Base-by-base conservation (phyloP, 2,113 vertebrate species). In the Hyaena hyaena region DNA sequence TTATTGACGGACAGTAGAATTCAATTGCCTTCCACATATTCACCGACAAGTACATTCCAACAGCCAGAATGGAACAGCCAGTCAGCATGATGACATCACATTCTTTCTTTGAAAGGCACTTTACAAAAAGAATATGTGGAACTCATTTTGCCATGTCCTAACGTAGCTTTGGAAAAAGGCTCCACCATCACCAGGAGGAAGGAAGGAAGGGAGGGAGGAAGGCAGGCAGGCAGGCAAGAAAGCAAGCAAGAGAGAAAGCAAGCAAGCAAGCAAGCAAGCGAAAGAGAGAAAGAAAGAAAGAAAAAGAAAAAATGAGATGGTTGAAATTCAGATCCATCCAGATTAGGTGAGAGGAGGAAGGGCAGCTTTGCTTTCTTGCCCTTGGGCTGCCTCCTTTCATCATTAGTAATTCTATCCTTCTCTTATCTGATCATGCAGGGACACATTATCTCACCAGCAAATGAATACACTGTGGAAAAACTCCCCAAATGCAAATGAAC, bases 261-360 rank as follows among this genome's bases (percentile, higher is more conserved):
- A 39, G 39, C 3, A 39, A 39, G 39, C 2, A 39, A 39, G 39
- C 3, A 80, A 43, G 39, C n/a, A 66, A 35, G 63, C 12, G 69
- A 43, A 26, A 6, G 10, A 50, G 5, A 50, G 8, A 50, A 50
- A 50, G 8, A 50, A 50, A 50, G 50, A 50, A 50, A 50, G 11
- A 50, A 50, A 50, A 5, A 55, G 53, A 88, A 24, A 90, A n/a
- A 43, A 5, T 1, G 71, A 71, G 10, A 88, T 48, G 58, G 45
- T 16, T 96, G 50, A 94, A 93, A 95, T 93, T 83, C 76, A 96
- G 92, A 90, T 90, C 53, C 9, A 43, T 43, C 10, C 33, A 81
- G 80, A 90, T 93, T 43, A 85, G 50, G 45, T 50, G 43, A 87
- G 58, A 93, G 92, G 83, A 96, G 89, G 55, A 92, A 88, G 48